Evolutionary conservation across 2,113 vertebrate species (phyloP).

Genomic region (Aldabrachelys gigantea): DNA sequence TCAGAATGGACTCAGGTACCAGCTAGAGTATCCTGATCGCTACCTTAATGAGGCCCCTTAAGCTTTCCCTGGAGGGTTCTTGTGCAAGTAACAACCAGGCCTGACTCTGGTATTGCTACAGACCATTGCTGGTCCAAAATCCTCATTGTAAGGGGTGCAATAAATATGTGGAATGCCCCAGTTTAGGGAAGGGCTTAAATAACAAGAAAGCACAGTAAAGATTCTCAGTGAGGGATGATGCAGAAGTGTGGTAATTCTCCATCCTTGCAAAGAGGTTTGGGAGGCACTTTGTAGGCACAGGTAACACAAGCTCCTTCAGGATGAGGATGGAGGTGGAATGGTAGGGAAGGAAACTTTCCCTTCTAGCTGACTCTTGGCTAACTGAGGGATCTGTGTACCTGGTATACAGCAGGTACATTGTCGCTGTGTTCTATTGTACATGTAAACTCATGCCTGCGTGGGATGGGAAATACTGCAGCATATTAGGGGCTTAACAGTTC

Average conservation of each 20-base stretch:
- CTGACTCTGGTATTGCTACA: fast-evolving
- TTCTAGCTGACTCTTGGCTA: neutral
- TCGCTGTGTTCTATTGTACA: neutral
- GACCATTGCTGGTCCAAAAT: neutral
- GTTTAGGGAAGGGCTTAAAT: neutral
- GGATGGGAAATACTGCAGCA: neutral
- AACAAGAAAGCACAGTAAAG: neutral
- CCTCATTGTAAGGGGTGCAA: neutral
- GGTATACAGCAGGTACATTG: neutral
- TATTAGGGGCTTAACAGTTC: neutral
- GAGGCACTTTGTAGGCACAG: neutral
- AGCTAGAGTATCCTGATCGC: neutral
- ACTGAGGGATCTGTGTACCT: neutral
- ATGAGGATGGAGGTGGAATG: too few species aligned
- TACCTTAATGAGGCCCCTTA: neutral
- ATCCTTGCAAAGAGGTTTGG: neutral
- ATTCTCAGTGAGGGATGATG: neutral
- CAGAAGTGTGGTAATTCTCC: neutral
- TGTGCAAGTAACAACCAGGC: neutral
- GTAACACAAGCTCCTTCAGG: neutral
- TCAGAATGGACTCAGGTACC: fast-evolving
- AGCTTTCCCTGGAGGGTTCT: neutral
- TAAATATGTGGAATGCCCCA: neutral
- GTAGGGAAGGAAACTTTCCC: neutral
- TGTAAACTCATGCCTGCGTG: neutral